A percentile compares a stretch with the other conserved stretches of the same genome.
Evolutionary conservation across 1,140 invertebrate genomes (phyloP).

Genomic region (Trichonephila inaurata): DNA sequence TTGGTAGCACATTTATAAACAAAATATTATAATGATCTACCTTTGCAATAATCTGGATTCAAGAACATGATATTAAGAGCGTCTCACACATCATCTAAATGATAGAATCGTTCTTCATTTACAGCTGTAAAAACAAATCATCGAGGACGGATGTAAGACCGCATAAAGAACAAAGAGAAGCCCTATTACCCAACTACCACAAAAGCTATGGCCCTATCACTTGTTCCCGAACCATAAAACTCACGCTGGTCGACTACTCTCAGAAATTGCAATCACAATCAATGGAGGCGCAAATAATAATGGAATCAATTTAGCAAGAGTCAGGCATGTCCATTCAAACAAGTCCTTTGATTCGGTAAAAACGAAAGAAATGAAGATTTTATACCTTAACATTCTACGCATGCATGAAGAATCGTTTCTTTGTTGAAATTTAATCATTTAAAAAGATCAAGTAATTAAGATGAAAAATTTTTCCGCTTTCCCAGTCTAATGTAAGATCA

Average conservation of each 20-base stretch:
- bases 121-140: conserved; percentile 21
- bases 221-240: conserved; percentile 49
- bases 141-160: neutral
- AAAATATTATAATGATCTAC: neutral
- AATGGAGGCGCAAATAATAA: conserved; percentile 41
- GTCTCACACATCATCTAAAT: neutral
- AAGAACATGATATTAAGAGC: neutral
- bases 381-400: neutral
- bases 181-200: neutral
- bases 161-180: conserved; percentile 3
- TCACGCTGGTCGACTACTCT: neutral
- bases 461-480: no score
- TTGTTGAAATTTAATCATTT: neutral
- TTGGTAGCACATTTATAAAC: neutral
- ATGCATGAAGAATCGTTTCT: neutral
- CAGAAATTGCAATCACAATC: conserved; percentile 56
- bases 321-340: neutral
- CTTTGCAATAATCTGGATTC: neutral
- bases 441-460: no score
- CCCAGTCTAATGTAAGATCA: no score
- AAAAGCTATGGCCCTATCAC: neutral
- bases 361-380: neutral
- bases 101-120: neutral
- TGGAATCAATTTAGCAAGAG: conserved; percentile 44
- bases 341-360: neutral